Percentiles rank a stretch among this genome's conserved stretches.
Conservation (phyloP, 2,797 vertebrate genomes). For the Thripadectes ignobilis region DNA sequence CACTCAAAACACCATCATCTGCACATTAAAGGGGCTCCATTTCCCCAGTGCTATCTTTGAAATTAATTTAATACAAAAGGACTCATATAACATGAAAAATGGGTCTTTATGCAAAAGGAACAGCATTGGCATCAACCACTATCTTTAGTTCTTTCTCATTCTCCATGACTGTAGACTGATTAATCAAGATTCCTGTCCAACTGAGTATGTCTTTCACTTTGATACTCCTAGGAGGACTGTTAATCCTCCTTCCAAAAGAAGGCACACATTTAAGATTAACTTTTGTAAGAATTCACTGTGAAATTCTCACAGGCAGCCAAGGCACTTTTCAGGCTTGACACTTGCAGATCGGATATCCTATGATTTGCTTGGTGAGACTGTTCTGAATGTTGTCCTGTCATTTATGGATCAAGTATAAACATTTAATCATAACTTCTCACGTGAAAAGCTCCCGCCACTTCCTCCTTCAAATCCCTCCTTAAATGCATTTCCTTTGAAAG, state of each 20-base stretch:
- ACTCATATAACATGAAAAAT: not conserved
- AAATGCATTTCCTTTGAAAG: slow-evolving; percentile 64
- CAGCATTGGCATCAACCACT: not conserved
- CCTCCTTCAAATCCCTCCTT: slow-evolving; percentile 68
- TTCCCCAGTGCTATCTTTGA: not conserved
- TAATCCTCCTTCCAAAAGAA: slow-evolving; percentile 28
- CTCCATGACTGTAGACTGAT: not conserved
- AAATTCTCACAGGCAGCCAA: slow-evolving; percentile 42
- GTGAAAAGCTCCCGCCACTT: slow-evolving; percentile 60
- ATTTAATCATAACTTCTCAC: slow-evolving; percentile 56
- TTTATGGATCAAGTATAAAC: slow-evolving; percentile 53
- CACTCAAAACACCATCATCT: not conserved
- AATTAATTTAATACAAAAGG: not conserved
- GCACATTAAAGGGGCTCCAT: not conserved
- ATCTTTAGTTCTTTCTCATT: slow-evolving; percentile 19
- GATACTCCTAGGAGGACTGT: slow-evolving; percentile 1
- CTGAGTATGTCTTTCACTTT: slow-evolving; percentile 6
- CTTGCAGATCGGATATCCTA: slow-evolving; percentile 50
- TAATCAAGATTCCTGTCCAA: not conserved
- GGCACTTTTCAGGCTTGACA: slow-evolving; percentile 44
- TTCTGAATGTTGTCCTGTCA: slow-evolving; percentile 60
- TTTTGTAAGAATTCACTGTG: slow-evolving; percentile 19
- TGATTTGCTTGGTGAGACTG: slow-evolving; percentile 50
- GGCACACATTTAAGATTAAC: slow-evolving; percentile 7
- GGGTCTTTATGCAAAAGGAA: not conserved